Conservation (phyloP, 2,888 invertebrate species). For the Oeneis ivallda region DNA sequence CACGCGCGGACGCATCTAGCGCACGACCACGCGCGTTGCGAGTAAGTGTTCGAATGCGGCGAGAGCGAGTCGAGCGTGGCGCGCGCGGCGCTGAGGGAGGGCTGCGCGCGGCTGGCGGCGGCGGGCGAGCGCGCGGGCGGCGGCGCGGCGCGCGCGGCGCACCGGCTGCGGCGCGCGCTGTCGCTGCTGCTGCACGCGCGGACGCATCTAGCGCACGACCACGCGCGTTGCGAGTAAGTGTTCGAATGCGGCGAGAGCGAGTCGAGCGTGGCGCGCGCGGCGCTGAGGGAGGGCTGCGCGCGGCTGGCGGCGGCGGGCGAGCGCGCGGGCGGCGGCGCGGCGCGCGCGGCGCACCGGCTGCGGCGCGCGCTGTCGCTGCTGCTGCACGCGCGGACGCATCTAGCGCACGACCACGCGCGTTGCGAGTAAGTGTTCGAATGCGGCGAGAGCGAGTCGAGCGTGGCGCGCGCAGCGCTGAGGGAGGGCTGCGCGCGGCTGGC, state of each 20-base stretch:
- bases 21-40: conserved; percentile 63
- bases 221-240: conserved; percentile 59
- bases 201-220: conserved; percentile 71
- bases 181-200: conserved; percentile 70
- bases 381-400: not conserved
- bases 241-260: conserved; percentile 45
- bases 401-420: conserved; percentile 53
- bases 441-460: not conserved
- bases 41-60: not conserved
- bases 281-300: conserved; percentile 62
- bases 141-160: conserved; percentile 67
- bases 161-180: conserved; percentile 66
- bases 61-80: conserved; percentile 40
- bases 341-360: conserved; percentile 69
- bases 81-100: conserved; percentile 59
- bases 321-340: conserved; percentile 67
- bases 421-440: conserved; percentile 51
- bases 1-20: not conserved
- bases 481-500: conserved; percentile 54
- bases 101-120: conserved; percentile 49
- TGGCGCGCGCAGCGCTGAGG: conserved; percentile 59
- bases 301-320: conserved; percentile 65
- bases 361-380: conserved; percentile 53
- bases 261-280: conserved; percentile 52
- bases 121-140: conserved; percentile 68